Conservation (phyloP, 2,888 invertebrate genomes). For the Archips xylosteana region DNA sequence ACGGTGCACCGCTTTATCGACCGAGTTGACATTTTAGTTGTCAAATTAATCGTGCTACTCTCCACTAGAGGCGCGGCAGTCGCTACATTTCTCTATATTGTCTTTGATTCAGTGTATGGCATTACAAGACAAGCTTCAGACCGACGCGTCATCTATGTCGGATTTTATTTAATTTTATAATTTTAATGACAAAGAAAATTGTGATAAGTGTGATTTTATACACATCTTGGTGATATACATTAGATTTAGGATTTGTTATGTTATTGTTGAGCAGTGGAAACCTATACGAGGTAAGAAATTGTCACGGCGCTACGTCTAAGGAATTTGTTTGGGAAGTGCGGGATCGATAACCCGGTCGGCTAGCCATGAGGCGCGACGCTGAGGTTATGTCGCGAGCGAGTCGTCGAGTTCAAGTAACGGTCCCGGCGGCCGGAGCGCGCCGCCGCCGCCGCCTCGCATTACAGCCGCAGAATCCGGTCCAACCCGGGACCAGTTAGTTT, state of each 20-base stretch:
- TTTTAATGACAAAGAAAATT: constrained; percentile 81
- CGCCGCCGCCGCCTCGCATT: constrained; percentile 65
- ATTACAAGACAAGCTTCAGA: constrained; percentile 67
- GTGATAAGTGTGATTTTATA: constrained; percentile 85
- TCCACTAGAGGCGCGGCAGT: constrained; percentile 55
- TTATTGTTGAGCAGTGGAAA: constrained; percentile 77
- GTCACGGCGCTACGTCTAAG: constrained; percentile 58
- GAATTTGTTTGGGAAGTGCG: constrained; percentile 81
- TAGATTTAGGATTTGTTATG: constrained; percentile 84
- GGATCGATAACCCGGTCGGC: constrained; percentile 84
- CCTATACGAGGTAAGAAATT: constrained; percentile 78
- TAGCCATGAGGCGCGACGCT: constrained; percentile 84
- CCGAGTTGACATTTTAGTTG: constrained; percentile 41
- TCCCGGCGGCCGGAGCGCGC: constrained; percentile 68
- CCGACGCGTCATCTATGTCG: constrained; percentile 81
- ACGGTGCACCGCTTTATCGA: constrained; percentile 31
- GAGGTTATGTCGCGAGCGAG: constrained; percentile 83
- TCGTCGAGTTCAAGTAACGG: constrained; percentile 84
- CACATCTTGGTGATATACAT: constrained; percentile 80
- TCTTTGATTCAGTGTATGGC: constrained; percentile 56
- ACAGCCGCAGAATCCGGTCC: constrained; percentile 80
- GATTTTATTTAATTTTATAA: constrained; percentile 80
- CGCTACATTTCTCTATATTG: constrained; percentile 49
- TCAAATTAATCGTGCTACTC: constrained; percentile 33
- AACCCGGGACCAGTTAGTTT: constrained; percentile 77